These are phyloP conservation scores for Hippolais icterina DNA, from an alignment of 2,113 vertebrate genomes.

Conservation along the genomic window DNA sequence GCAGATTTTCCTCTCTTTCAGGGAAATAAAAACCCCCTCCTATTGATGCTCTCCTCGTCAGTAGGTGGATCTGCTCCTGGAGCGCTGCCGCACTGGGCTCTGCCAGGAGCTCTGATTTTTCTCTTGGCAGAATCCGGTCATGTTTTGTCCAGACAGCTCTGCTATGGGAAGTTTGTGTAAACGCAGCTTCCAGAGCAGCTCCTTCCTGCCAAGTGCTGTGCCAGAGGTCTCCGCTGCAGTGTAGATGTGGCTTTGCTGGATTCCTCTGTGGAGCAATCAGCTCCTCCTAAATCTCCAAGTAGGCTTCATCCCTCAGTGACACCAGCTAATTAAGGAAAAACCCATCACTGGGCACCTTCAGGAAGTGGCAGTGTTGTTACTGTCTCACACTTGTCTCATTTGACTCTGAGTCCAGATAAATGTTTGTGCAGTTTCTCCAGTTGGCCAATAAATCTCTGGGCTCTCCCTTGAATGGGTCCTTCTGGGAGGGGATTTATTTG, in stretches of 20 bases:
- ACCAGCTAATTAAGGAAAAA: neutral
- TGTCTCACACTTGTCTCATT: neutral
- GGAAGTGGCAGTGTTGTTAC: neutral
- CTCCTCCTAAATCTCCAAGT: neutral
- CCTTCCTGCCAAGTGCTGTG: conserved; percentile 31
- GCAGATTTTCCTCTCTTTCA: neutral
- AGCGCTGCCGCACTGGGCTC: neutral
- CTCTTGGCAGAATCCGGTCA: conserved; percentile 1
- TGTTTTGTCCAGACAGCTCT: conserved; percentile 60
- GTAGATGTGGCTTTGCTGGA: neutral
- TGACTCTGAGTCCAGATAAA: neutral
- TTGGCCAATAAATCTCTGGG: neutral
- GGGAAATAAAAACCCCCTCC: neutral
- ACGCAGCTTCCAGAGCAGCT: conserved; percentile 44
- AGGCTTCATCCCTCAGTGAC: neutral
- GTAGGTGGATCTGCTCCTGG: conserved; percentile 9
- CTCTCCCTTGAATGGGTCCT: neutral
- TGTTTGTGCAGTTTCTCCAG: neutral
- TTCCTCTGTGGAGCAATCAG: neutral
- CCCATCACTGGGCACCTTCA: neutral
- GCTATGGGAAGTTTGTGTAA: conserved; percentile 43
- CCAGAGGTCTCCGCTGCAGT: neutral
- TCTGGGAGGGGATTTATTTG: neutral
- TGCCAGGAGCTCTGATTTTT: conserved; percentile 12
- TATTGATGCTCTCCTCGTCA: neutral